Evolutionary conservation across 2,888 invertebrate species (phyloP).

Genomic region (Cylindroiulus punctatus): DNA sequence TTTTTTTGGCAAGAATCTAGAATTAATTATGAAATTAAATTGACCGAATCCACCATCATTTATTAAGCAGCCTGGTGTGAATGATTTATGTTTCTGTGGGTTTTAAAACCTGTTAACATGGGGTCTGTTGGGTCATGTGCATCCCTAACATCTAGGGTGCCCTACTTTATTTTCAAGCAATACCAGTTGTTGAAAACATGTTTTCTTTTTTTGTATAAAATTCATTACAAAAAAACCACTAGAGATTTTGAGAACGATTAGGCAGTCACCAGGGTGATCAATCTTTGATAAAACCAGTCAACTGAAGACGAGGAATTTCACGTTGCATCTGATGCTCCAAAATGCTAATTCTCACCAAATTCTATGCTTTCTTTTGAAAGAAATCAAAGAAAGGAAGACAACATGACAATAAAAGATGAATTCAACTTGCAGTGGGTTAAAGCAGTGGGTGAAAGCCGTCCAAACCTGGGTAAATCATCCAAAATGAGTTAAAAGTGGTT

Average conservation of each 20-base stretch:
- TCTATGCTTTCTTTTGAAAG: no score
- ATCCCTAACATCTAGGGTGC: background rate
- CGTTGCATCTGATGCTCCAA: background rate
- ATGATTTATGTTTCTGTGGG: no score
- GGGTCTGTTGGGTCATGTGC: background rate
- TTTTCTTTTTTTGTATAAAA: background rate
- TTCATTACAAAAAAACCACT: background rate
- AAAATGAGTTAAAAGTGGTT: no score
- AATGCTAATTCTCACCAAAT: background rate
- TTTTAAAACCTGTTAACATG: background rate
- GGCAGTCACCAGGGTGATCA: background rate
- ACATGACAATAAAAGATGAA: no score
- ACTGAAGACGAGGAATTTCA: background rate
- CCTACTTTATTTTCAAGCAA: slow-evolving; percentile 22
- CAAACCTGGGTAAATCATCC: no score
- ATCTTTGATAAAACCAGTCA: background rate
- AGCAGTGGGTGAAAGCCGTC: no score
- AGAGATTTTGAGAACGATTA: background rate
- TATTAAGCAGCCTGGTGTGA: no score
- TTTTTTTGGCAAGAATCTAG: slow-evolving; percentile 21
- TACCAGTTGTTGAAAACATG: background rate
- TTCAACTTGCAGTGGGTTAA: no score
- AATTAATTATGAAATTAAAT: slow-evolving; percentile 11
- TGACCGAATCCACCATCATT: background rate
- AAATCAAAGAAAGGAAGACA: no score